phyloP scores from a whole-genome alignment of 2,888 invertebrate genomes.

The Microctonus brassicae region DNA sequence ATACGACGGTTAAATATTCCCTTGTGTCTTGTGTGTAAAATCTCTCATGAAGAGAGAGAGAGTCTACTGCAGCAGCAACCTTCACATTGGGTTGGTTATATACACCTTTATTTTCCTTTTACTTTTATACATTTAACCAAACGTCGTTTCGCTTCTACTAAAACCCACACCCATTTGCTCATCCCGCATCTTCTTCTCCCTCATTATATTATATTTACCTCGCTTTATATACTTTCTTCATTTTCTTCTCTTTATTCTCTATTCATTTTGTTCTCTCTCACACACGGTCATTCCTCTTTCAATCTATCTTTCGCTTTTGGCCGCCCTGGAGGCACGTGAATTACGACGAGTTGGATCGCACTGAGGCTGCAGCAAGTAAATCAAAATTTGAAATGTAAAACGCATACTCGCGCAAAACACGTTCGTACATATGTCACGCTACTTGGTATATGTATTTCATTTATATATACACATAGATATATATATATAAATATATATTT shows the following conservation, averaged over 20 bases:
- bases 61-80: constrained; percentile 5
- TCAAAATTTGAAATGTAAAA: constrained; percentile 50
- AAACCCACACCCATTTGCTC: constrained; percentile 27
- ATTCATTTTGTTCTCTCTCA: constrained; percentile 11
- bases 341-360: constrained; percentile 42
- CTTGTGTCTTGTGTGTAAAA: constrained; percentile 3
- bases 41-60: no score
- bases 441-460: constrained; percentile 4
- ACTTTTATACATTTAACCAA: constrained; percentile 16
- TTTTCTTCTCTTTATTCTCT: constrained; percentile 13
- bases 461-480: not conserved
- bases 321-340: constrained; percentile 42
- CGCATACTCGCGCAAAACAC: constrained; percentile 24
- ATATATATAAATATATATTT: not conserved
- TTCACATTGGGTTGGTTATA: not conserved
- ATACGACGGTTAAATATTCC: constrained; percentile 49
- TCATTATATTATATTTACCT: constrained; percentile 33
- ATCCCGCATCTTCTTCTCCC: constrained; percentile 33
- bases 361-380: constrained; percentile 48
- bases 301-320: constrained; percentile 38
- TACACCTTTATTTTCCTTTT: constrained; percentile 16
- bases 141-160: constrained; percentile 18
- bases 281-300: constrained; percentile 17
- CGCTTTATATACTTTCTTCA: constrained; percentile 15
- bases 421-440: constrained; percentile 37